phyloP scores from a whole-genome alignment of 2,797 vertebrate species.

The Heterohyrax brucei region DNA sequence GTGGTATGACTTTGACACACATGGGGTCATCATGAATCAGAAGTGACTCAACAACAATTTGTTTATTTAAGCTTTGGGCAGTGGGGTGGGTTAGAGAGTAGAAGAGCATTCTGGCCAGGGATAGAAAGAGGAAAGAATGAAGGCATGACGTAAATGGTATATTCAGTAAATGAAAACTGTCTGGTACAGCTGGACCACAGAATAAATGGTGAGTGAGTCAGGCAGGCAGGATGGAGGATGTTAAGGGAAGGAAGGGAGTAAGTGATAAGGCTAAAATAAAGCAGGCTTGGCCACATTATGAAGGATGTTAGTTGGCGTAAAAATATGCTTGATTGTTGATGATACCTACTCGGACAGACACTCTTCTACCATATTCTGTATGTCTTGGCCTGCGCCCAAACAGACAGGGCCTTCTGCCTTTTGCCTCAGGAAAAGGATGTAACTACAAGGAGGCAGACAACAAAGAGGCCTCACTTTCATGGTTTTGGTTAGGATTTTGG shows the following conservation, averaged over 20 bases:
- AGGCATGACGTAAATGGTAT: neutral
- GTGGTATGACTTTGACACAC: neutral
- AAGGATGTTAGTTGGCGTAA: neutral
- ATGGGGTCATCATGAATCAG: neutral
- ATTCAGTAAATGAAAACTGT: conserved; percentile 11
- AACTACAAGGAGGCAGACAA: neutral
- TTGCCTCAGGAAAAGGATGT: neutral
- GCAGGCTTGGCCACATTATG: neutral
- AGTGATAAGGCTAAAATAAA: neutral
- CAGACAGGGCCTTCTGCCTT: neutral
- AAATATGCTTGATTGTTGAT: neutral
- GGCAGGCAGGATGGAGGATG: neutral
- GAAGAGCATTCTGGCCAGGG: conserved; percentile 9
- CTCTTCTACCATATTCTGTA: no score
- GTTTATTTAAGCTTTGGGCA: neutral
- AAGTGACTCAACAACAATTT: neutral
- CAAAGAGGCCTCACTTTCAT: neutral
- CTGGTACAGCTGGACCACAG: neutral
- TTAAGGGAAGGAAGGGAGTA: neutral
- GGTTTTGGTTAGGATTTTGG: neutral
- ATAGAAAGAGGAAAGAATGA: neutral
- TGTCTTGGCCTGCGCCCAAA: neutral
- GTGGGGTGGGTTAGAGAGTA: neutral
- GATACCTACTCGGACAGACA: neutral
- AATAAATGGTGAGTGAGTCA: neutral